Conservation (phyloP, 2,888 invertebrate species). For the Ochropleura leucogaster region DNA sequence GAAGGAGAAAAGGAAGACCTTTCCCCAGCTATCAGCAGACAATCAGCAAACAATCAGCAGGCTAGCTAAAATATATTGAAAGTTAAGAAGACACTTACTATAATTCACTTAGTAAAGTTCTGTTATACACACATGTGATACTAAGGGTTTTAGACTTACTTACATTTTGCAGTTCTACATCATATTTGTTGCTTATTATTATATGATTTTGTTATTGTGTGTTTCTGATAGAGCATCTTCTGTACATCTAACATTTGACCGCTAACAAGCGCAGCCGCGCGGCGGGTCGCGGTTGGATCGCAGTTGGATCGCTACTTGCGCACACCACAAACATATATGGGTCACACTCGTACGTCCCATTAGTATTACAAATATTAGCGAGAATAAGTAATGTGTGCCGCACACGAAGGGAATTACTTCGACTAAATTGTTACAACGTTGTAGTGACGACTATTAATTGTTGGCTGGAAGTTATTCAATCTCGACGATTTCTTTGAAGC, state of each 20-base stretch:
- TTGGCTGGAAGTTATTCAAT: conserved; percentile 64
- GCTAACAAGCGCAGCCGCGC: conserved; percentile 24
- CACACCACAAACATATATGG: conserved; percentile 54
- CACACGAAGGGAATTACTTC: conserved; percentile 67
- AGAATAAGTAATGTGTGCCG: conserved; percentile 65
- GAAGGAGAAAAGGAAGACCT: too few relatives aligned
- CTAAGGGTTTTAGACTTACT: not conserved
- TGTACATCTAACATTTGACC: not conserved
- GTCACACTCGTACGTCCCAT: conserved; percentile 51
- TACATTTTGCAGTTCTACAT: not conserved
- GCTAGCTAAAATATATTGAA: not conserved
- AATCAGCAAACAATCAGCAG: too few relatives aligned
- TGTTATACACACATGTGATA: not conserved
- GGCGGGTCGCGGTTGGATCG: conserved; percentile 20
- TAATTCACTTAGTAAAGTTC: not conserved
- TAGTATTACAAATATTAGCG: conserved; percentile 57
- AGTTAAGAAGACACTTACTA: conserved; percentile 1
- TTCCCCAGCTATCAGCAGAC: too few relatives aligned
- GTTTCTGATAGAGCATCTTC: conserved; percentile 7
- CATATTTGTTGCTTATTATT: not conserved
- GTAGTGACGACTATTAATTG: conserved; percentile 65
- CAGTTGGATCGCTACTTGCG: conserved; percentile 27
- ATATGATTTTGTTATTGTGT: not conserved
- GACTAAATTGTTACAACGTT: conserved; percentile 54
- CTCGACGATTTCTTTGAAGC: conserved; percentile 46